Conservation (phyloP, 2,888 invertebrate species). For the Hirtodrosophila cameraria region DNA sequence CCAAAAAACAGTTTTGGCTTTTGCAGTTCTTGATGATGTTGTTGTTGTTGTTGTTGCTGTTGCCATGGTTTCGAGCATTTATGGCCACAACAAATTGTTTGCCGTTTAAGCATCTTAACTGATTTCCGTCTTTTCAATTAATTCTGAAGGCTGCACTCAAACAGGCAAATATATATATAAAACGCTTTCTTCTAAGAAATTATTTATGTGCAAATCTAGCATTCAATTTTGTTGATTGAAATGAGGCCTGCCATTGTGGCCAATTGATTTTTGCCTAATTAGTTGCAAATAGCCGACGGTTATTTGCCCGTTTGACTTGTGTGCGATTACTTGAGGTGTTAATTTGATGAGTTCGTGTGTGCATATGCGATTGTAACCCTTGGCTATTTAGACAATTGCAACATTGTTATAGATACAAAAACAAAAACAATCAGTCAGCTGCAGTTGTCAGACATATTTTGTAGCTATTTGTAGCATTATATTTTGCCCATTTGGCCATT, state of each 20-base stretch:
- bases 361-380: background rate
- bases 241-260: constrained; percentile 9
- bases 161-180: constrained; percentile 1
- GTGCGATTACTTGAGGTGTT: constrained; percentile 50
- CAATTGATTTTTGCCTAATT: constrained; percentile 12
- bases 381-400: constrained; percentile 13
- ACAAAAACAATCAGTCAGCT: constrained; percentile 11
- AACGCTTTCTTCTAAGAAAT: constrained; percentile 10
- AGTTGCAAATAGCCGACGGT: constrained; percentile 4
- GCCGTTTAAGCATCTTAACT: constrained; percentile 34
- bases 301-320: constrained; percentile 23
- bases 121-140: constrained; percentile 35
- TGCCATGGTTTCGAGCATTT: constrained; percentile 18
- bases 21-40: no score
- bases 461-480: constrained; percentile 24
- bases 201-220: constrained; percentile 6
- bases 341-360: constrained; percentile 43
- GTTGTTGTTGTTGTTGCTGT: constrained; percentile 3
- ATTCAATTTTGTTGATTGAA: constrained; percentile 14
- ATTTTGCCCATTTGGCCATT: constrained; percentile 35
- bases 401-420: no score
- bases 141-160: constrained; percentile 30
- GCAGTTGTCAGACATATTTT: constrained; percentile 46
- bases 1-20: constrained; percentile 24
- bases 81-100: constrained; percentile 41